These are phyloP conservation scores for Axis porcinus DNA, from an alignment of 2,113 vertebrate genomes.

Conservation along the genomic window DNA sequence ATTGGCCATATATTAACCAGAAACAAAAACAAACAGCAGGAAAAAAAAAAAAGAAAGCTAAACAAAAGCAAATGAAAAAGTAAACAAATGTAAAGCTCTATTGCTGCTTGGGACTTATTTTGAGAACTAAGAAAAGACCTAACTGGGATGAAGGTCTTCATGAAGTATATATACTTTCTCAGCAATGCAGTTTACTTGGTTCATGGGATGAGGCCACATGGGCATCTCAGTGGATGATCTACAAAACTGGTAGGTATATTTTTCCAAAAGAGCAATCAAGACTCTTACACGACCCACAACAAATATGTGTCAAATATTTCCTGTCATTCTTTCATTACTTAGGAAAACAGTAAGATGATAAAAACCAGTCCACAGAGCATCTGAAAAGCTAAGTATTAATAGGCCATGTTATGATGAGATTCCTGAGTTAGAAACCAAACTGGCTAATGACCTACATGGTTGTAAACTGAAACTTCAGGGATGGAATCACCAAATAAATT, in stretches of 20 bases:
- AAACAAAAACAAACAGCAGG: background rate
- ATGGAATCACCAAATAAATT: background rate
- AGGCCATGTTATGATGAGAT: background rate
- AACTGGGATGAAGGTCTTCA: background rate
- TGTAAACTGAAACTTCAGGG: background rate
- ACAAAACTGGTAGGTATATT: background rate
- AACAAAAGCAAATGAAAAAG: background rate
- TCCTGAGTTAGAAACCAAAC: background rate
- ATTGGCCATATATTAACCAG: background rate
- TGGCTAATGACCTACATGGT: background rate
- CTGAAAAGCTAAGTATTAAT: background rate
- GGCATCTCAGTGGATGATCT: background rate
- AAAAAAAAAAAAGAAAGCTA: background rate
- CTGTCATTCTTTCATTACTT: background rate
- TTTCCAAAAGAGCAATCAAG: background rate
- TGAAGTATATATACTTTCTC: background rate
- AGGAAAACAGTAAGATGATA: background rate
- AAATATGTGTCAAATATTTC: background rate
- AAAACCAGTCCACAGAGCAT: background rate
- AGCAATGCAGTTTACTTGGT: background rate
- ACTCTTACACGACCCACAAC: background rate
- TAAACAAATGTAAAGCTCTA: background rate
- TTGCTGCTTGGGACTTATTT: background rate
- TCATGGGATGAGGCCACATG: background rate
- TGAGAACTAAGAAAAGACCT: background rate